These are phyloP conservation scores for Copsychus sechellarum DNA, from an alignment of 2,113 vertebrate species.

Conservation along the genomic window DNA sequence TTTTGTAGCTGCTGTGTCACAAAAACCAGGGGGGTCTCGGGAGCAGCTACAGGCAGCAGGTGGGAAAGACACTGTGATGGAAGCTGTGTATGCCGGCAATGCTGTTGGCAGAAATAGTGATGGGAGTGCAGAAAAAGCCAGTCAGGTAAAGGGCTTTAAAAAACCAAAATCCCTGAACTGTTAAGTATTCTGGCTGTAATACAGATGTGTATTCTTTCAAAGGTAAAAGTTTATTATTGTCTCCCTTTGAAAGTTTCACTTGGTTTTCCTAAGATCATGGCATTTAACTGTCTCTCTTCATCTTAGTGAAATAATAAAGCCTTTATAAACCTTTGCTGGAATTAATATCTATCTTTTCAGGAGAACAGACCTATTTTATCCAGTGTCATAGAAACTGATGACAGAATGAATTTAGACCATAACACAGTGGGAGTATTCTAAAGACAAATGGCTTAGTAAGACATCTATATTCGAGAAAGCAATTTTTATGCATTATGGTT, in stretches of 20 bases:
- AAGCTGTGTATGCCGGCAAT: not conserved
- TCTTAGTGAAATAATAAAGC: not conserved
- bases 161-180: not conserved
- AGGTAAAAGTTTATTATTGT: not conserved
- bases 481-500: not conserved
- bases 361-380: slow-evolving; percentile 31
- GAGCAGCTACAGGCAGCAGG: not conserved
- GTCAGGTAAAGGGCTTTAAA: not conserved
- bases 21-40: not conserved
- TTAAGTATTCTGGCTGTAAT: not conserved
- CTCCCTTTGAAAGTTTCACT: not conserved
- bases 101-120: not conserved
- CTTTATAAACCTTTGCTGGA: not conserved
- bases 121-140: not conserved
- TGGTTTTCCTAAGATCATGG: not conserved
- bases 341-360: not conserved
- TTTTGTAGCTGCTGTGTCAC: not conserved
- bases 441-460: slow-evolving; percentile 25
- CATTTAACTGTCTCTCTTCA: not conserved
- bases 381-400: slow-evolving; percentile 38
- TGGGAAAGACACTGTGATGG: not conserved
- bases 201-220: not conserved
- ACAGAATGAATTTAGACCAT: not conserved
- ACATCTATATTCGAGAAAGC: not conserved
- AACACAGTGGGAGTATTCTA: slow-evolving; percentile 6